Conservation (phyloP, 2,113 vertebrate species). For the Natator depressus region DNA sequence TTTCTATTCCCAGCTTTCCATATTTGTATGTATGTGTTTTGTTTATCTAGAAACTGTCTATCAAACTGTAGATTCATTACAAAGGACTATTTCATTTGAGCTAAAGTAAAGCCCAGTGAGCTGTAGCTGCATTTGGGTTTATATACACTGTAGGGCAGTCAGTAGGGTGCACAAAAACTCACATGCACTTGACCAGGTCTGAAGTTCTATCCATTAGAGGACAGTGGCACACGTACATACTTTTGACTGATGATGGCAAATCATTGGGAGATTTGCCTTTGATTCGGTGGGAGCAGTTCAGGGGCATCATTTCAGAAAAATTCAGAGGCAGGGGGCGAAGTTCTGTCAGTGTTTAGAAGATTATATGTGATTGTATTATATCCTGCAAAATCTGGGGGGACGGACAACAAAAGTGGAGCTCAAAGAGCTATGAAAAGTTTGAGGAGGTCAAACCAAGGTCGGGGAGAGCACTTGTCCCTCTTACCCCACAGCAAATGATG, state of each 20-base stretch:
- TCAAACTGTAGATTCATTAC: neutral
- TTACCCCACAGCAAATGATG: neutral
- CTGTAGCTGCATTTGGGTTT: neutral
- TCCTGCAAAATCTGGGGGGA: neutral
- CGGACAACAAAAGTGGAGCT: neutral
- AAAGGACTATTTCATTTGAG: neutral
- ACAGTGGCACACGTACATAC: neutral
- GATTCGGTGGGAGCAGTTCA: neutral
- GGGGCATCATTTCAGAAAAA: neutral
- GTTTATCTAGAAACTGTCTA: neutral
- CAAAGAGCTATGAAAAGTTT: neutral
- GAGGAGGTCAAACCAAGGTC: neutral
- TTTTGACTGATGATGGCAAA: neutral
- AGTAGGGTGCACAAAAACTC: neutral
- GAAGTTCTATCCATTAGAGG: neutral
- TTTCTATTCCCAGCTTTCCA: neutral
- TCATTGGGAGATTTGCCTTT: neutral
- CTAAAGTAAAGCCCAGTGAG: neutral
- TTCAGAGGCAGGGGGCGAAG: neutral
- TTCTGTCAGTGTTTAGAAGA: neutral
- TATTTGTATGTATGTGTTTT: accelerated
- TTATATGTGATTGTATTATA: neutral
- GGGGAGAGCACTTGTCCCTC: neutral
- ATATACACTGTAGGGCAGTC: neutral
- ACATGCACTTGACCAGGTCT: neutral